Evolutionary conservation across 2,888 invertebrate species (phyloP), one percentile per base, ranked within the genome.

Genomic region (Neuroscelio doddi): DNA sequence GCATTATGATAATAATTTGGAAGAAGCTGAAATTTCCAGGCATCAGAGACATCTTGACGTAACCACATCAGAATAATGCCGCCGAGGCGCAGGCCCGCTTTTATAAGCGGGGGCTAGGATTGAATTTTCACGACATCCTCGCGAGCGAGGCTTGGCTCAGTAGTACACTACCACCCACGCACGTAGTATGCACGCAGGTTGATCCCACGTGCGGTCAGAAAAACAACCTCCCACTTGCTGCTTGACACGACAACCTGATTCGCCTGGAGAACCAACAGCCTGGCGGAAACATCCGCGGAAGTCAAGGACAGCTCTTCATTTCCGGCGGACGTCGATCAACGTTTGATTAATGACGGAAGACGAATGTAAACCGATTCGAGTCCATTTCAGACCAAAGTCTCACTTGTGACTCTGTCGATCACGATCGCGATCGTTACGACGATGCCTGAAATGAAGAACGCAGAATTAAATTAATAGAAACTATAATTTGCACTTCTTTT

Each of bases 101-200:
- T 50, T 27, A 41, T 52, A 46, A 55, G 44, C 38, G 49, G 41
- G 53, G 46, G 50, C 50, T 49, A 32, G 46, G 64, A 41, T 62
- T 44, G 65, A 56, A 52, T 52, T 52, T 65, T 50, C 63, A 47
- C 64, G 55, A 58, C 45, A 56, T 50, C 66, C 50, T 58, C 61
- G 55, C 57, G 38, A 34, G 38, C 49, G 36, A 47, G 30, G 26
- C 74, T 76, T 79, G 77, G 79, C 77, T 80, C 80, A 80, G 77
- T 85, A 79, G 79, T 86, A 85, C 85, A 85, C 83, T 85, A 84
- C 84, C 80, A 76, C 80, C 80, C 85, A 85, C 85, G 84, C 85
- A 86, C 85, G 85, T 86, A 86, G 85, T 87, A 87, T 86, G 86
- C 87, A 86, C 87, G 82, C 39, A 52, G 56, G 15, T 38, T 44